Evolutionary conservation across 2,113 vertebrate genomes (phyloP), one percentile per base, ranked within the genome.

Genomic region (Caranx melampygus): DNA sequence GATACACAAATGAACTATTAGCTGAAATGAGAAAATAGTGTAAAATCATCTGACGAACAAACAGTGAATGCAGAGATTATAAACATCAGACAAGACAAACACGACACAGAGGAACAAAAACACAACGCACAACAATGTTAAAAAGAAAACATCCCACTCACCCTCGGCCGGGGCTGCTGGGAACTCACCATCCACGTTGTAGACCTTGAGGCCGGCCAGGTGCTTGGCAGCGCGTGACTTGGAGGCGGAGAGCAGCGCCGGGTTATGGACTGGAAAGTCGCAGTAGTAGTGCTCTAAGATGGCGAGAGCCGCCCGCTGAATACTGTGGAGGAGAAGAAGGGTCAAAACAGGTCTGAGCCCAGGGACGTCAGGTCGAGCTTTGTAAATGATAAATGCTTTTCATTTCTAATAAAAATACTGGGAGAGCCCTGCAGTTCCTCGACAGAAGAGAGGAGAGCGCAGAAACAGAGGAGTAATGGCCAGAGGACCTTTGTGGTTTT

Each of bases 281-380:
- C 94, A 96, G 92, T 98, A 97, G 94, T 98, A 99, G 84, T 96
- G 96, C 91, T 98, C 96, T 78, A 99, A 85, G 89, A 99, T 93
- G 87, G 95, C 94, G 87, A 98, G 79, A 4, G 97, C 97, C 67
- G 97, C 97, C 86, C 96, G 92, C 90, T 99, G 97, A 83, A 99
- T 97, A 87, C 97, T 99, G 87, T 2, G 11, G 40, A 68, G 59
- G 47, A 78, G 69, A 34, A 59, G 15, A 60, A 12, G 12, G 31
- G 42, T 11, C 16, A 71, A 34, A 34, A 12, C 21, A 6, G 2
- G 55, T n/a, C 58, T 26, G 26, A 26, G 26, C 26, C 26, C 26
- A 26, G 26, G 26, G 26, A 26, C 26, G 26, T 26, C 26, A 26
- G 26, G 26, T 26, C 26, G 26, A 26, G 26, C 26, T 26, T 26